A percentile compares a stretch with the other conserved stretches of the same genome.
Conservation (phyloP, 2,113 vertebrate genomes). For the Sturnus vulgaris region DNA sequence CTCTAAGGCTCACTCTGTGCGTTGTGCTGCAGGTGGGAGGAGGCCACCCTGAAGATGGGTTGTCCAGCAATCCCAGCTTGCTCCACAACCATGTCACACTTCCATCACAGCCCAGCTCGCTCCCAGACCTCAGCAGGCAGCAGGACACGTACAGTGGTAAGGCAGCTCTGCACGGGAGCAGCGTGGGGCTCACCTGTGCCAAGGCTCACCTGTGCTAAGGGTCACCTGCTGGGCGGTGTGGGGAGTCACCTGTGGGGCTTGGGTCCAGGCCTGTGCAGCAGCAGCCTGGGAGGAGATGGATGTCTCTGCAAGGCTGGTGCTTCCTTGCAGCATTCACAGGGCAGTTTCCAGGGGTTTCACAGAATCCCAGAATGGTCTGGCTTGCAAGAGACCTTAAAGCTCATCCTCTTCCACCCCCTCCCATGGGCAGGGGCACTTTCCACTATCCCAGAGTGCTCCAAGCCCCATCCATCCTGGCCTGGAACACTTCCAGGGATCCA, state of each 20-base stretch:
- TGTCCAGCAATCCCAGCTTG: constrained; percentile 81
- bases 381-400: neutral
- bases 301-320: neutral
- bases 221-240: neutral
- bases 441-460: neutral
- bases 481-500: neutral
- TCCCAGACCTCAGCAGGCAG: constrained; percentile 77
- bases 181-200: neutral
- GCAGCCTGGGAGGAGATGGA: neutral
- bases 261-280: neutral
- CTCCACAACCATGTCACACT: constrained; percentile 86
- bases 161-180: neutral
- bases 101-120: constrained; percentile 80
- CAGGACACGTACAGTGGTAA: constrained; percentile 88
- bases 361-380: neutral
- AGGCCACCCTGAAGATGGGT: constrained; percentile 83
- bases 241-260: fast-evolving
- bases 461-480: fast-evolving
- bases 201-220: neutral
- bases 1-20: neutral
- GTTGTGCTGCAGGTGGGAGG: constrained; percentile 78
- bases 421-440: neutral
- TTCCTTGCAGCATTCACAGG: neutral
- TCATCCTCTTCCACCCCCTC: fast-evolving
- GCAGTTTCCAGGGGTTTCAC: neutral